Conservation (phyloP, 2,113 vertebrate genomes). For the Cariama cristata region DNA sequence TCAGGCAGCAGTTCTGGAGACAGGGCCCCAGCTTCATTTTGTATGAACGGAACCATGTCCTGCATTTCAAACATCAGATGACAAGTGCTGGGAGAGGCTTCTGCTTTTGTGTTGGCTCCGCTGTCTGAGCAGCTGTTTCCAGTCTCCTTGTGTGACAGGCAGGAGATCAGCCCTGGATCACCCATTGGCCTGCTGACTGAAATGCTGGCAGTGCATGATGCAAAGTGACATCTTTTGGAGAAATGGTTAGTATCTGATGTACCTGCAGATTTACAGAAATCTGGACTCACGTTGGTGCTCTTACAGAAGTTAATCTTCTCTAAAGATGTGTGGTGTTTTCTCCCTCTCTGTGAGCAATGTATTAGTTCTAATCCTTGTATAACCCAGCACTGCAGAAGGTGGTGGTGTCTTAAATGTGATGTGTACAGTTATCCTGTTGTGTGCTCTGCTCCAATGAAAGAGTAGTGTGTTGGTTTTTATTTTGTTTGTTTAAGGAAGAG, state of each 20-base stretch:
- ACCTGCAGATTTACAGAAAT: not conserved
- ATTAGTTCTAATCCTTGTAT: not conserved
- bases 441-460: not conserved
- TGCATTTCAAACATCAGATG: not conserved
- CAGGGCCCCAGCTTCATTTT: not conserved
- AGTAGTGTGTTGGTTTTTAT: fast-evolving
- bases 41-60: not conserved
- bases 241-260: not conserved
- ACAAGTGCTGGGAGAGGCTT: not conserved
- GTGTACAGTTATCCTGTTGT: not conserved
- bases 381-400: not conserved
- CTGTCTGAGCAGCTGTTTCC: not conserved
- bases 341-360: fast-evolving
- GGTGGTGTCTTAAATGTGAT: not conserved
- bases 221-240: not conserved
- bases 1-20: not conserved
- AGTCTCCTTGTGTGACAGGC: not conserved
- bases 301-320: not conserved
- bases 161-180: not conserved
- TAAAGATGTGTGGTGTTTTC: not conserved
- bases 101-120: not conserved
- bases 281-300: fast-evolving
- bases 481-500: not conserved
- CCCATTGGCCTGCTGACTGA: not conserved
- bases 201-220: not conserved